Evolutionary conservation across 2,797 vertebrate genomes (phyloP), one percentile per base, ranked within the genome.

Genomic region (Rhinophrynus dorsalis): DNA sequence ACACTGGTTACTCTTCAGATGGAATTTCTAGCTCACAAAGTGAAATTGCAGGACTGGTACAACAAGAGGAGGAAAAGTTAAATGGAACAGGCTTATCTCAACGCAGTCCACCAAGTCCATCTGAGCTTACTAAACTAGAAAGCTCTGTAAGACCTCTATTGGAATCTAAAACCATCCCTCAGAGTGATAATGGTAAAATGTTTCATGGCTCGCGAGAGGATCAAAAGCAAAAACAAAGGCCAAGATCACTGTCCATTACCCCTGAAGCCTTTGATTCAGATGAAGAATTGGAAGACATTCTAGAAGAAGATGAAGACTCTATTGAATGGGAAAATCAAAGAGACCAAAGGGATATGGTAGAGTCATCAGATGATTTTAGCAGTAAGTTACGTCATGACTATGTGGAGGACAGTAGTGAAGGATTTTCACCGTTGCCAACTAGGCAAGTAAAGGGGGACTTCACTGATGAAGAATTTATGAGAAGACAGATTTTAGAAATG

Each of bases 1-100:
- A 99, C 84, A 99, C 97, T 0, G 97, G 97, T 75, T 99, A 99
- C 75, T 99, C 97, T 47, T 99, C 97, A 0, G 97, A 99, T 1
- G 97, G 97, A 47, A 91, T 99, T 82, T 99, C 95, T 21, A 95
- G 96, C 83, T 98, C 94, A 2, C 95, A 96, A 75, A 96, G 96
- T 8, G 97, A 99, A 83, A 98, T 99, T 78, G 95, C 92, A 0
- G 96, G 95, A 30, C 84, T 94, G 30, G 95, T 99, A 67, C 90
- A 81, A 59, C 96, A 99, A 79, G 97, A 98, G 44, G 92, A 89
- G 71, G 88, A 96, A 67, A 95, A 96, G 77, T 90, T 98, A 61
- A 98, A 81, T 47, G 92, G 94, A 74, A 92, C 91, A 0, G 95
- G 95, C 24, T 86, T 95, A 69, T 85, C 82, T 0, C 90, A 90